Base-by-base conservation (phyloP, 2,888 invertebrate genomes). In the Nemapogon koenigi region DNA sequence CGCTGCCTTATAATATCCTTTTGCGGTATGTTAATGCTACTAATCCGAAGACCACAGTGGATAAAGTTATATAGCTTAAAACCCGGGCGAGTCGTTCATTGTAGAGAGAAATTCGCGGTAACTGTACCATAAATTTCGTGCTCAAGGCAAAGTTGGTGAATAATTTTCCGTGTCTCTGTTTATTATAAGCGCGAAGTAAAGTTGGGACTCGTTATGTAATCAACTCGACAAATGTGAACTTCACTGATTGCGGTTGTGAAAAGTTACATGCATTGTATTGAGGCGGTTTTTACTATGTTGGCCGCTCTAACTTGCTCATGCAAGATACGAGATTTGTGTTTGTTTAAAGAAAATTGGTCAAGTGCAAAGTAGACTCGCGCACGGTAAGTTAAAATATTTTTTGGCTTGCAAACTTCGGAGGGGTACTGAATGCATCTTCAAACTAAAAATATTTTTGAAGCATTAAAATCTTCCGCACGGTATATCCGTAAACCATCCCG, bases 101-200 rank as follows among this genome's bases (percentile, higher is more conserved):
- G 69, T 66, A 28, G 33, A 56, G 62, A 59, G 64, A 69, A 70
- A 70, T 68, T 66, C 68, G 69, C 62, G 66, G 72, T 68, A 65
- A 71, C 63, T 63, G 66, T 69, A 67, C 70, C 70, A 73, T 73
- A 75, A 73, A 75, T 73, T 73, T 66, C 57, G 54, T 59, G 61
- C 65, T 67, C 64, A 58, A 62, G 58, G 50, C 59, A 62, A 75
- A 73, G 70, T 75, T 72, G 62, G 62, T 62, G 71, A 73, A 73
- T 73, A 73, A 75, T 73, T 72, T 68, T 68, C 69, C 64, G 62
- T 72, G 71, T 73, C 70, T 72, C 72, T 73, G 75, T 72, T 72
- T 71, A 72, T 72, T 71, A 69, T 73, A 67, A 67, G 65, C 70
- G 54, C 70, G 54, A 55, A 55, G 31, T 53, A 57, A 69, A 71